Conservation (phyloP, 2,797 vertebrate genomes). For the Neoniphon sammara region DNA sequence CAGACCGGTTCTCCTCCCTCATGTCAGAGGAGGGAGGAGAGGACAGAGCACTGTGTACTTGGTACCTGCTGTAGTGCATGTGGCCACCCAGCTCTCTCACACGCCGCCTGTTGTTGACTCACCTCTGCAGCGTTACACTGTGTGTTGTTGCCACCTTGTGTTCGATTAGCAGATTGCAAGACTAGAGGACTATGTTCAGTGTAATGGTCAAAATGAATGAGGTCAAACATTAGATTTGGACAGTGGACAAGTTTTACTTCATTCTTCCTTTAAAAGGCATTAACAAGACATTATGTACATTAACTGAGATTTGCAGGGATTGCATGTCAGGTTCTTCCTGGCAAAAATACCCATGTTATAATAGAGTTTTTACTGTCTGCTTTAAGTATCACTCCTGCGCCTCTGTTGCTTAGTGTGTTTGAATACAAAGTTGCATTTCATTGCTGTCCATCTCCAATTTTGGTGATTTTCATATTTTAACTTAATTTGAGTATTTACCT, state of each 20-base stretch:
- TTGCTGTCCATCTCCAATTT: too few relatives aligned
- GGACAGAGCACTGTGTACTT: not conserved
- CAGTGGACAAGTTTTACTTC: constrained; percentile 2
- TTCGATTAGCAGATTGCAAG: not conserved
- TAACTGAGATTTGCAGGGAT: too few relatives aligned
- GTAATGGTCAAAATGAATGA: not conserved
- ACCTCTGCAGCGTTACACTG: not conserved
- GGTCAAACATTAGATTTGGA: not conserved
- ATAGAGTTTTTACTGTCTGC: too few relatives aligned
- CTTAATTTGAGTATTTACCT: too few relatives aligned
- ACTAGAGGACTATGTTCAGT: not conserved
- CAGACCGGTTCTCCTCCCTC: constrained; percentile 57
- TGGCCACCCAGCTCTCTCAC: not conserved
- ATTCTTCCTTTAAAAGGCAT: constrained; percentile 19
- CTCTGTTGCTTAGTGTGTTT: too few relatives aligned
- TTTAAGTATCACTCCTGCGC: too few relatives aligned
- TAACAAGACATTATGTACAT: too few relatives aligned
- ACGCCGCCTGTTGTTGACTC: not conserved
- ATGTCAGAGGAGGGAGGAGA: constrained; percentile 2
- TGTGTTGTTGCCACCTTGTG: constrained; percentile 67
- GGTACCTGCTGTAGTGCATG: constrained; percentile 13
- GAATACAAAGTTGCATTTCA: too few relatives aligned
- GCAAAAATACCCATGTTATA: too few relatives aligned
- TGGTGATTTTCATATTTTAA: too few relatives aligned
- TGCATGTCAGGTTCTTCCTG: too few relatives aligned